phyloP scores from a whole-genome alignment of 2,888 invertebrate genomes.

The Leptinotarsa tumamoca region DNA sequence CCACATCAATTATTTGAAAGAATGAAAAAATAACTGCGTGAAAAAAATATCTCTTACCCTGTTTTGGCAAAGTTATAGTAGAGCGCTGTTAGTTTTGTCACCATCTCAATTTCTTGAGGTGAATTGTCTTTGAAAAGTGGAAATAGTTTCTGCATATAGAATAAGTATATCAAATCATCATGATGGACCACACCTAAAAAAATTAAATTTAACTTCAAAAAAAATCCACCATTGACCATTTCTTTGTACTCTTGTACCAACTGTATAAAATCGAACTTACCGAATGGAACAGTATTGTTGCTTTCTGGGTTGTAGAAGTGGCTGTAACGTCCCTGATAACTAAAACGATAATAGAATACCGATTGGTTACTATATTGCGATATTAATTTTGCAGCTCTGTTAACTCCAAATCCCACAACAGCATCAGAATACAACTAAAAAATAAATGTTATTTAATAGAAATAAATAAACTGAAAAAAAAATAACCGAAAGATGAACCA shows the following conservation, averaged over 20 bases:
- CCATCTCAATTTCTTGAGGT: constrained; percentile 63
- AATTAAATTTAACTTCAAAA: not conserved
- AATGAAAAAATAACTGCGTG: not conserved
- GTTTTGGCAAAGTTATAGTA: constrained; percentile 67
- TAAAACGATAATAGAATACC: constrained; percentile 74
- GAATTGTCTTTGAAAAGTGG: constrained; percentile 62
- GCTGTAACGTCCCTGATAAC: constrained; percentile 74
- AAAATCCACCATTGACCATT: no score
- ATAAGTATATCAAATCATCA: constrained; percentile 70
- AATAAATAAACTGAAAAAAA: not conserved
- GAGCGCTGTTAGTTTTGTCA: constrained; percentile 65
- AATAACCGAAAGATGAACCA: no score
- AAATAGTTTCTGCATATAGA: constrained; percentile 61
- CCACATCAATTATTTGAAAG: no score
- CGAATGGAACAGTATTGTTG: constrained; percentile 60
- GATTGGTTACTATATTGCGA: constrained; percentile 69
- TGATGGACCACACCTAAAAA: constrained; percentile 66
- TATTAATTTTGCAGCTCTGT: constrained; percentile 73
- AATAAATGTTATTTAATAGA: not conserved
- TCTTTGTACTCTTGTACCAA: no score
- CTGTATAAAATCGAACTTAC: constrained; percentile 41
- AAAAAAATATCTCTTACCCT: constrained; percentile 59
- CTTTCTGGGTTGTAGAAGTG: constrained; percentile 70
- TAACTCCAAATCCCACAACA: constrained; percentile 71
- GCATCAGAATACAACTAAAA: constrained; percentile 72